A percentile compares a stretch with the other conserved stretches of the same genome.
phyloP scores from a whole-genome alignment of 1,140 invertebrate genomes.

The Drosophila pectinifera region DNA sequence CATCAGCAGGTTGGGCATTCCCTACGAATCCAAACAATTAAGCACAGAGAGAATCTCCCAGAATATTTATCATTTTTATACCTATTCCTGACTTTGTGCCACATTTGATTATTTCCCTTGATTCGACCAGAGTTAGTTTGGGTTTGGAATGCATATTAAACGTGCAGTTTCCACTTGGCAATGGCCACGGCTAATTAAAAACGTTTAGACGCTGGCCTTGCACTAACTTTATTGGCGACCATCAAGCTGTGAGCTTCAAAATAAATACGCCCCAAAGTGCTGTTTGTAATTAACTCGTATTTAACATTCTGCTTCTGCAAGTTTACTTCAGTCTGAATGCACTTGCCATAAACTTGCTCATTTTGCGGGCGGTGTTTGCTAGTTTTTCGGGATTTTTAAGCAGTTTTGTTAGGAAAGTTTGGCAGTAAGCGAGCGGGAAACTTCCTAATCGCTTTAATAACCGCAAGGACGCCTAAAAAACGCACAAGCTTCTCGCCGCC shows the following conservation, averaged over 20 bases:
- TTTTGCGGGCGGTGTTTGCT: background rate
- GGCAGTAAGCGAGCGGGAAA: slow-evolving; percentile 3
- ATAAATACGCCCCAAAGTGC: slow-evolving; percentile 13
- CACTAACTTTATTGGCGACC: background rate
- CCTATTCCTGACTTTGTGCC: background rate
- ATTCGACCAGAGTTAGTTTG: background rate
- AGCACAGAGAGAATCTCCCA: background rate
- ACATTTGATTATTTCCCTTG: background rate
- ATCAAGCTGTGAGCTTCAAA: background rate
- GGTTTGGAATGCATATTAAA: background rate
- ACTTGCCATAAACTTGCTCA: background rate
- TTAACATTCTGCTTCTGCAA: background rate
- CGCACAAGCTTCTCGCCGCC: background rate
- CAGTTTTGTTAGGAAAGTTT: slow-evolving; percentile 1
- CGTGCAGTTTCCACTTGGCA: background rate
- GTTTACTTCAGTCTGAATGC: background rate
- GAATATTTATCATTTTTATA: too few relatives aligned
- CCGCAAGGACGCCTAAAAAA: background rate
- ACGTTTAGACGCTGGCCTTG: background rate
- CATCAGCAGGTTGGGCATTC: background rate
- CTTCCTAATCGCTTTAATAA: slow-evolving; percentile 27
- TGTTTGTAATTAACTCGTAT: slow-evolving; percentile 16
- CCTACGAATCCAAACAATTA: background rate
- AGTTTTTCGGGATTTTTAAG: background rate
- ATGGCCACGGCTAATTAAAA: background rate